Evolutionary conservation across 2,113 vertebrate genomes (phyloP).

Genomic region (Ctenomys sociabilis): DNA sequence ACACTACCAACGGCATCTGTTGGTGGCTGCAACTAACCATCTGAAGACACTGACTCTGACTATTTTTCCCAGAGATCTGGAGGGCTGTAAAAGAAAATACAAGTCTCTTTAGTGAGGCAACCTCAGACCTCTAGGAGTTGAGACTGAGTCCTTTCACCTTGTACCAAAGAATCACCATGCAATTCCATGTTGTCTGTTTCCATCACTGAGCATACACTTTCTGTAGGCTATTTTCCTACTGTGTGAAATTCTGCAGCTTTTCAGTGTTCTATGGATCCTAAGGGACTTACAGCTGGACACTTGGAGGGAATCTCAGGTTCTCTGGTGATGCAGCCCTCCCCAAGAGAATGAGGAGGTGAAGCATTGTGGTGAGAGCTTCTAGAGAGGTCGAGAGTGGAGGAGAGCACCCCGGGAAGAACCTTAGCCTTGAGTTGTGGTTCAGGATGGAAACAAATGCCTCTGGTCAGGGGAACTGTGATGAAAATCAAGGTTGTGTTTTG

Average conservation of each 20-base stretch:
- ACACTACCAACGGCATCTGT: constrained; percentile 93
- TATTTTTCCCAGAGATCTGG: constrained; percentile 97
- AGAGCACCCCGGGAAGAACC: background rate
- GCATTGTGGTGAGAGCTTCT: background rate
- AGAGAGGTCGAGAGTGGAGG: background rate
- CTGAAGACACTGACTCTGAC: constrained; percentile 98
- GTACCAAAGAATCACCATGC: constrained; percentile 71
- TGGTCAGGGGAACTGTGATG: background rate
- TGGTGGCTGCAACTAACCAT: constrained; percentile 87
- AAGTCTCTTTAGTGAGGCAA: constrained; percentile 74
- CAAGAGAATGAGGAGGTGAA: background rate
- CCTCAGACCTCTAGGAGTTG: background rate
- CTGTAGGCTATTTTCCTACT: constrained; percentile 77
- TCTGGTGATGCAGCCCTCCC: background rate
- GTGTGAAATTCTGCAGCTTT: constrained; percentile 72
- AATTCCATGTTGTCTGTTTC: constrained; percentile 79
- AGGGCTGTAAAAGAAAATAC: constrained; percentile 98
- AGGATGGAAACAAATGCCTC: background rate
- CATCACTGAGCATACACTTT: constrained; percentile 50
- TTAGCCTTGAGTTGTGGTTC: background rate
- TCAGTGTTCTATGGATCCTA: constrained; percentile 51
- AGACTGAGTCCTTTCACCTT: constrained; percentile 59
- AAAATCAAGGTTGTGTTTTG: background rate
- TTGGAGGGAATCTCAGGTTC: constrained; percentile 9
- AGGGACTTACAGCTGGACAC: constrained; percentile 54